Evolutionary conservation across 2,888 invertebrate genomes (phyloP), one percentile per base, ranked within the genome.

Genomic region (Diaperis boleti): DNA sequence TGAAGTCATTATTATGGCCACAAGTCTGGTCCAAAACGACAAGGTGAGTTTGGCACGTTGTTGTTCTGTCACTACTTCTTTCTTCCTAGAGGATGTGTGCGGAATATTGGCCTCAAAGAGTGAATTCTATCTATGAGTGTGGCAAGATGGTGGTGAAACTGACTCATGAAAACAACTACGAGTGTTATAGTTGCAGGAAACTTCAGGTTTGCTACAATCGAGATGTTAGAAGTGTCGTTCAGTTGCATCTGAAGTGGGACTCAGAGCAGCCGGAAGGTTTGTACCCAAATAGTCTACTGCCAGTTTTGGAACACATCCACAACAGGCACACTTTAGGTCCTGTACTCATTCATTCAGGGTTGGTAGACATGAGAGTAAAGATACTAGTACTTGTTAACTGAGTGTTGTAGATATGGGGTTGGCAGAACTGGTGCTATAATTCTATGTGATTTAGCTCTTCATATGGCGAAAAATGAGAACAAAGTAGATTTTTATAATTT

Each of bases 401-500:
- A 13, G 14, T n/a, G 14, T 37, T 37, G 7, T 37, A 37, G 37
- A 7, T 11, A 13, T 13, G 37, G 14, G 1, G n/a, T 2, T 11
- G 14, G 6, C 3, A n/a, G 37, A 11, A 37, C 37, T 7, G 37
- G 37, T 11, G 13, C 14, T 37, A 7, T 37, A 7, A 37, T 37
- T 37, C 14, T 37, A 37, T 1, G 37, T 11, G 37, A 15, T 3
- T 13, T 37, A 6, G 37, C 37, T 11, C 7, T 37, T 11, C 37
- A 37, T 11, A 37, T 37, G 37, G 13, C 14, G n/a, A 1, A 37
- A 37, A n/a, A 2, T 37, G 13, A 37, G 13, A 37, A 37, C 13
- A 37, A 37, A 37, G 13, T 37, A 3, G 4, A 37, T 13, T 37
- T 37, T 37, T 37, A 37, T 11, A 13, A 37, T 11, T 37, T 37